Conservation (phyloP, 2,113 vertebrate genomes). For the Ascaphus truei region DNA sequence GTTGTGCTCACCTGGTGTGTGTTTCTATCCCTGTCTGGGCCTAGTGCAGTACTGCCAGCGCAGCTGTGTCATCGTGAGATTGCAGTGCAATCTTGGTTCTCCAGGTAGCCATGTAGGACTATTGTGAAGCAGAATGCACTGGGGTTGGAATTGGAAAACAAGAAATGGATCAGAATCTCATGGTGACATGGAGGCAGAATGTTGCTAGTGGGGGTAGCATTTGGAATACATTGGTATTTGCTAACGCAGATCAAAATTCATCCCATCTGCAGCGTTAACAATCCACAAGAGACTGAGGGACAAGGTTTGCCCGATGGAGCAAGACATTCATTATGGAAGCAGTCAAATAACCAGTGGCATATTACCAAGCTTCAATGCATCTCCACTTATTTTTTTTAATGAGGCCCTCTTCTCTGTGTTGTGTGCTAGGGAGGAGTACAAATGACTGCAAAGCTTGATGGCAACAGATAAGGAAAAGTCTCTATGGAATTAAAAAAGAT, state of each 20-base stretch:
- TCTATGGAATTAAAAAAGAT: background rate
- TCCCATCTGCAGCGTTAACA: background rate
- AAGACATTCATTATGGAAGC: slow-evolving; percentile 12
- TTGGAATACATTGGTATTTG: background rate
- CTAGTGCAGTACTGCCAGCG: too few species aligned
- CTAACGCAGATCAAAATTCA: background rate
- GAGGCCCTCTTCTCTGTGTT: slow-evolving; percentile 14
- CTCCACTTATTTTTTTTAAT: slow-evolving; percentile 31
- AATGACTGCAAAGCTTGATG: slow-evolving; percentile 12
- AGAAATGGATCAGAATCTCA: too few species aligned
- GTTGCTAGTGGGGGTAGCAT: too few species aligned
- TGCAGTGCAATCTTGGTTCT: too few species aligned
- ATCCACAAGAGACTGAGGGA: slow-evolving; percentile 2
- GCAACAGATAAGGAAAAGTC: slow-evolving; percentile 7
- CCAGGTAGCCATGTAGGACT: too few species aligned
- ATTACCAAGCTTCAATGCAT: slow-evolving; percentile 20
- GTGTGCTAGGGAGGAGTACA: background rate
- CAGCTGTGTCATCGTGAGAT: too few species aligned
- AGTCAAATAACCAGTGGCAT: slow-evolving; percentile 5
- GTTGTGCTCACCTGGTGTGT: too few species aligned
- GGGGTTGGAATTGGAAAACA: too few species aligned
- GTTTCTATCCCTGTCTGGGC: too few species aligned
- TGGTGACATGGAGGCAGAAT: too few species aligned
- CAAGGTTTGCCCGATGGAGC: slow-evolving; percentile 2
- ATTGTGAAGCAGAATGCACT: too few species aligned